Evolutionary conservation across 2,888 invertebrate species (phyloP).

Genomic region (Lithosia quadra): DNA sequence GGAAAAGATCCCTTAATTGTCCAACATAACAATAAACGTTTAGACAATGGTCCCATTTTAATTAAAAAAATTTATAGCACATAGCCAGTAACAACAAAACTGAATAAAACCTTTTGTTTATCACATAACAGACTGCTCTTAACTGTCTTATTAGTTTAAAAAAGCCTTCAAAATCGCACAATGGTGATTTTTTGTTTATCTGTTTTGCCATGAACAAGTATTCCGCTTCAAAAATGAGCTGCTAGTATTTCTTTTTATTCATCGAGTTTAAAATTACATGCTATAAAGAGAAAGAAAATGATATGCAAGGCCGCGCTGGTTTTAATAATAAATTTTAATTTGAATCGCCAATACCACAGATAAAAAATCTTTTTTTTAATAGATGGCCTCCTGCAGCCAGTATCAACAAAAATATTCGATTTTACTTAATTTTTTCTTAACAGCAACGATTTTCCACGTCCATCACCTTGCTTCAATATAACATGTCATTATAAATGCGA

Average conservation of each 20-base stretch:
- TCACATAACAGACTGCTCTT: not conserved
- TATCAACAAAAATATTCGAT: no score
- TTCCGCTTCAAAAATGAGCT: not conserved
- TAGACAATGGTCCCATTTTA: constrained; percentile 32
- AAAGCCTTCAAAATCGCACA: not conserved
- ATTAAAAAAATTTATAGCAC: constrained; percentile 39
- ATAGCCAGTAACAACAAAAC: constrained; percentile 21
- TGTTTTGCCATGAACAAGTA: not conserved
- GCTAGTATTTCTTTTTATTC: not conserved
- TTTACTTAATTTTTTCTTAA: not conserved
- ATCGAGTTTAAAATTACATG: not conserved
- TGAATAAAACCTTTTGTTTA: constrained; percentile 28
- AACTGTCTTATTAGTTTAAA: constrained; percentile 1
- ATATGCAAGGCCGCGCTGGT: not conserved
- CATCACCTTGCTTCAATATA: no score
- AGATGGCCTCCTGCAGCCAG: no score
- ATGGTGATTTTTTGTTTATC: not conserved
- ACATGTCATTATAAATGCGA: no score
- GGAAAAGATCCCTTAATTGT: constrained; percentile 22
- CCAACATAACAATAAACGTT: constrained; percentile 32
- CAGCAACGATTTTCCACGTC: no score
- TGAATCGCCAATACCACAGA: not conserved
- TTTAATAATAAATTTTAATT: not conserved
- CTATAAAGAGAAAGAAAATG: not conserved
- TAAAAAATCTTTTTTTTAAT: not conserved